A percentile compares a stretch with the other conserved stretches of the same genome.
These are phyloP conservation scores for Noctua fimbriata DNA, from an alignment of 2,888 invertebrate species.

Conservation along the genomic window DNA sequence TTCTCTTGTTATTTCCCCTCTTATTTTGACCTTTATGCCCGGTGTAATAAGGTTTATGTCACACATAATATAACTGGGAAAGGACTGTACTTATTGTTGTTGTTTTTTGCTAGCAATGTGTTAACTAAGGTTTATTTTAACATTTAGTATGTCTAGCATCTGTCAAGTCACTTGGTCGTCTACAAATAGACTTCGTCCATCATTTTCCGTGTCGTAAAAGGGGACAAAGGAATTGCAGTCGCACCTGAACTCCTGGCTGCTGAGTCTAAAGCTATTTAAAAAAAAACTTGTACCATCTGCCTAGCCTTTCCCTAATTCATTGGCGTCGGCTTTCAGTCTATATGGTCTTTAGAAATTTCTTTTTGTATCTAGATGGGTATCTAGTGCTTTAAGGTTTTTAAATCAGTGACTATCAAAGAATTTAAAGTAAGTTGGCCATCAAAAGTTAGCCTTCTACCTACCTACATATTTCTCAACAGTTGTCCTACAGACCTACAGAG, in stretches of 20 bases:
- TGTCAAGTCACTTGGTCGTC: constrained; percentile 49
- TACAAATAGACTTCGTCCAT: constrained; percentile 45
- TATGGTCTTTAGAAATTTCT: not conserved
- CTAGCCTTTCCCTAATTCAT: too few species aligned
- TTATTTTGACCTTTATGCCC: not conserved
- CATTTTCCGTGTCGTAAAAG: constrained; percentile 43
- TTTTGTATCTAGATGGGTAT: not conserved
- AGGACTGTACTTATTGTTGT: constrained; percentile 4
- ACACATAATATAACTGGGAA: not conserved
- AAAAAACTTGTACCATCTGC: not conserved
- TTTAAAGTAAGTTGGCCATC: not conserved
- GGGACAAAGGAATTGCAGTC: constrained; percentile 43
- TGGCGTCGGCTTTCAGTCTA: not conserved
- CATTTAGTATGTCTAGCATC: constrained; percentile 31
- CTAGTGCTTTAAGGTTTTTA: not conserved
- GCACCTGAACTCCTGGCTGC: constrained; percentile 9
- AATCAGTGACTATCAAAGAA: not conserved
- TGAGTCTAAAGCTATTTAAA: not conserved
- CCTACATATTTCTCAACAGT: not conserved
- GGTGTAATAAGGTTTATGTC: not conserved
- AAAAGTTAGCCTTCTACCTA: not conserved
- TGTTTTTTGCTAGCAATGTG: constrained; percentile 34
- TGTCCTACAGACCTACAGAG: not conserved
- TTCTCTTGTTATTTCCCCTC: not conserved
- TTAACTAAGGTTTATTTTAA: constrained; percentile 54